Conservation (phyloP, 2,113 vertebrate species). For the Rousettus leschenaultii region DNA sequence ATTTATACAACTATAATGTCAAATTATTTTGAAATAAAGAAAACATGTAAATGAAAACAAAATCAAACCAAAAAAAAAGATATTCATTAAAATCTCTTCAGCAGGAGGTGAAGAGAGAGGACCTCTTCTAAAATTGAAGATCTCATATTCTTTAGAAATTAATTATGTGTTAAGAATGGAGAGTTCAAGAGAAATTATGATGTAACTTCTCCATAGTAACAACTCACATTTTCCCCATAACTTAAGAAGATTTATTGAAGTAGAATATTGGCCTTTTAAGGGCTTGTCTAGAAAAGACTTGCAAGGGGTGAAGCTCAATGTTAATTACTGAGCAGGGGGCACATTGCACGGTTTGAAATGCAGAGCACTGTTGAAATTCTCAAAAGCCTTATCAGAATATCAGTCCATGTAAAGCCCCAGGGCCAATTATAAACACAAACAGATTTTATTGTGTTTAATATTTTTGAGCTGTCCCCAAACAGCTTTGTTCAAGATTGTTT, state of each 20-base stretch:
- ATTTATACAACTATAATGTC: background rate
- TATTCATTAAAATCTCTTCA: slow-evolving; percentile 25
- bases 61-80: background rate
- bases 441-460: slow-evolving; percentile 17
- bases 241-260: background rate
- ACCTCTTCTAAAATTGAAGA: background rate
- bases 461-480: background rate
- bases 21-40: slow-evolving; percentile 30
- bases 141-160: slow-evolving; percentile 18
- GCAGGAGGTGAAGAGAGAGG: background rate
- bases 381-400: background rate
- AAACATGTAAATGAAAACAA: background rate
- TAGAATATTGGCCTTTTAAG: slow-evolving; percentile 28
- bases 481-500: slow-evolving; percentile 25
- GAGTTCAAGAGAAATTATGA: slow-evolving; percentile 25
- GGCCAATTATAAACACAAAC: background rate
- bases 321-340: background rate
- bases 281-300: background rate
- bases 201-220: slow-evolving; percentile 31
- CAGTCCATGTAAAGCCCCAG: background rate
- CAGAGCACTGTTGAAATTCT: background rate
- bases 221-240: slow-evolving; percentile 18
- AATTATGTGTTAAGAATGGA: slow-evolving; percentile 19
- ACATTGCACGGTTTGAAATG: background rate
- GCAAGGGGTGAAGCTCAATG: background rate